Evolutionary conservation across 2,113 vertebrate species (phyloP), one percentile per base, ranked within the genome.

Genomic region (Chrysemys picta): DNA sequence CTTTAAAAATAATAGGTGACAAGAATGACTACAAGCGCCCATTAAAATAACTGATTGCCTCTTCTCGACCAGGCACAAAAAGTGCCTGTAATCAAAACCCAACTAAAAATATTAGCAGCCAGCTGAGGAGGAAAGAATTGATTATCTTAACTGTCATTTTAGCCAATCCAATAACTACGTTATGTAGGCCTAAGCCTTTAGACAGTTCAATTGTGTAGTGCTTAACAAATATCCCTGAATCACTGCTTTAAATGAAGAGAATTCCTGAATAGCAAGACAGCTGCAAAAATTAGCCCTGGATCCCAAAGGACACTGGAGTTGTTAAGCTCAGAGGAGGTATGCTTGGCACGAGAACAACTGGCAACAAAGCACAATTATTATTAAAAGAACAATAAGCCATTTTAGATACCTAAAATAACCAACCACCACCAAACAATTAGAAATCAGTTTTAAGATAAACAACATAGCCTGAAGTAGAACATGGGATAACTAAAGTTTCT

Each of bases 161-260:
- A 87, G 88, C 19, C 78, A 94, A 95, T 87, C 80, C 54, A 87
- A 56, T 94, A 91, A 83, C 62, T 89, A 89, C 95, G 96, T 38
- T 96, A 42, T 88, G 57, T 31, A n/a, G 65, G 82, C 72, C 82
- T 91, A 80, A 91, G 95, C 94, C 89, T 84, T 96, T 96, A 97
- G 93, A 80, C 45, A 83, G 72, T 88, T 96, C 93, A 91, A 65
- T 90, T 82, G 82, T 90, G 76, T 31, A 87, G 94, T 42, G 17
- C 57, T 91, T 84, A 52, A 95, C 91, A 96, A 95, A 95, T 69
- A 92, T n/a, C 35, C 29, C 89, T 49, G 22, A 79, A 80, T 87
- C 90, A 31, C 19, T 78, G 50, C 50, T 62, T 80, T 84, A 85
- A 93, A 78, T 93, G 87, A 92, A 89, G 52, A 17, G 5, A 22